Percentiles rank a stretch among this genome's conserved stretches.
Evolutionary conservation across 2,888 invertebrate genomes (phyloP).

Genomic region (Scaptodrosophila latifasciaeformis): DNA sequence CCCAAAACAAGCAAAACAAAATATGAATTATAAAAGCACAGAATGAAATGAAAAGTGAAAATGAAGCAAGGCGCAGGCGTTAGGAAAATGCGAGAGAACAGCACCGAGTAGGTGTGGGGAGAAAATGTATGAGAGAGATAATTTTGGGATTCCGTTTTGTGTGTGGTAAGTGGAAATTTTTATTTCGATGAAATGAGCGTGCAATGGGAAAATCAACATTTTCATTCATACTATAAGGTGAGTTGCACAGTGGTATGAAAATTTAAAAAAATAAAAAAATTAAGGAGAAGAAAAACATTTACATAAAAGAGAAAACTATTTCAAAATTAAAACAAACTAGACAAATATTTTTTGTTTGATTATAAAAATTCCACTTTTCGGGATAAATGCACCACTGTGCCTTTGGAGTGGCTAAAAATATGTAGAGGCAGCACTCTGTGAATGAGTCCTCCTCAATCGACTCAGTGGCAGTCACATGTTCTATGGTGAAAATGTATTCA

Average conservation of each 20-base stretch:
- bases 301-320: background rate
- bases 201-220: constrained; percentile 64
- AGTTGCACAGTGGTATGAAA: constrained; percentile 48
- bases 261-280: background rate
- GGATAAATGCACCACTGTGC: constrained; percentile 36
- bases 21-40: no score
- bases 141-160: background rate
- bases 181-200: constrained; percentile 45
- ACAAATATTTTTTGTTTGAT: background rate
- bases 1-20: constrained; percentile 36
- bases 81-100: background rate
- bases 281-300: no score
- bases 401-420: constrained; percentile 48
- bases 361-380: no score
- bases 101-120: background rate
- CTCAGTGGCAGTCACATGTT: constrained; percentile 49
- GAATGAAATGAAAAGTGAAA: constrained; percentile 60
- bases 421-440: no score
- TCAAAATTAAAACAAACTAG: background rate
- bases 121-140: background rate
- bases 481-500: constrained; percentile 47
- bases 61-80: constrained; percentile 30
- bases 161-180: constrained; percentile 40
- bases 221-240: constrained; percentile 60
- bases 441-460: no score